Conservation (phyloP, 2,888 invertebrate genomes). For the Nemotelus pantherinus region DNA sequence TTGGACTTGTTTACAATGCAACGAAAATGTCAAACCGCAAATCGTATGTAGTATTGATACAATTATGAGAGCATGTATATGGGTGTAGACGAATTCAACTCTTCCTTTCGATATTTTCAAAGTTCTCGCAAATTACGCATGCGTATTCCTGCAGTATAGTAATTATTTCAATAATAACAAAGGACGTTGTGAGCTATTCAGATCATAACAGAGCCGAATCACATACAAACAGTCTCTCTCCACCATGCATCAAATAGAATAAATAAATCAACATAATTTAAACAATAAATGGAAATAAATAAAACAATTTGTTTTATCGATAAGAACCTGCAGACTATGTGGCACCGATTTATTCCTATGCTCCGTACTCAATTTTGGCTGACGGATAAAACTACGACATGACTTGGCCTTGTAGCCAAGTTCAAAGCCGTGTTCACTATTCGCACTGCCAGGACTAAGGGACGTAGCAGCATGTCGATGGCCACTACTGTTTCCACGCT, state of each 20-base stretch:
- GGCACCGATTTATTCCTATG: conserved; percentile 58
- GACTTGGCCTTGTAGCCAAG: conserved; percentile 55
- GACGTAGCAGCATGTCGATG: conserved; percentile 28
- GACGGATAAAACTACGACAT: conserved; percentile 57
- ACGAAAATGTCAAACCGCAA: too few species aligned
- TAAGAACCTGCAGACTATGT: conserved; percentile 56
- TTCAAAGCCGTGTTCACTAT: conserved; percentile 54
- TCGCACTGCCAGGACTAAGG: conserved; percentile 53
- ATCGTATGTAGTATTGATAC: too few species aligned
- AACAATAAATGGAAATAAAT: conserved; percentile 11
- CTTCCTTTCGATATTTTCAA: too few species aligned
- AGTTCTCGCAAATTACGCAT: conserved; percentile 1
- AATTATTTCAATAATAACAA: background rate
- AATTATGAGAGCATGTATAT: too few species aligned
- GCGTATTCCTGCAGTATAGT: background rate
- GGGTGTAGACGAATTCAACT: too few species aligned
- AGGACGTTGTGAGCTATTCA: background rate
- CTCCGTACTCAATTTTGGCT: conserved; percentile 55
- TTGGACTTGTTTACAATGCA: too few species aligned
- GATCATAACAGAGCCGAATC: background rate
- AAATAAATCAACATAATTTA: conserved; percentile 11
- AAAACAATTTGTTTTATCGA: conserved; percentile 11
- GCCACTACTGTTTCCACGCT: conserved; percentile 34
- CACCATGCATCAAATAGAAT: background rate
- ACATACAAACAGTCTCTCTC: conserved; percentile 11